Conservation (phyloP, 2,113 vertebrate species). For the Tyrannus savana region DNA sequence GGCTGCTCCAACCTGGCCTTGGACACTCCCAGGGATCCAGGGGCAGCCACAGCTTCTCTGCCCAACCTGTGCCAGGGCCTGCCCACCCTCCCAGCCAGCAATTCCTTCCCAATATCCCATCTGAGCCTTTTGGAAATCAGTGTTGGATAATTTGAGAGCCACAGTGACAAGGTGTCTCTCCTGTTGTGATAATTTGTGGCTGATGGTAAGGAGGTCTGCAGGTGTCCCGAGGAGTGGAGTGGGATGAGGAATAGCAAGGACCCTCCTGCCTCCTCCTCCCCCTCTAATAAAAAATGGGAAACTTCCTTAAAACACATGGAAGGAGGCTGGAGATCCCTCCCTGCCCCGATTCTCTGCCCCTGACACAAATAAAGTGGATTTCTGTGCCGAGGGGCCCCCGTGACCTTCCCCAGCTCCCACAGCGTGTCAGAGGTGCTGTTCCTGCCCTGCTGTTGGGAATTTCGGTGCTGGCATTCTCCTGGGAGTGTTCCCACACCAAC, state of each 20-base stretch:
- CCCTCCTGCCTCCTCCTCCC: background rate
- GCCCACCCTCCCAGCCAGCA: background rate
- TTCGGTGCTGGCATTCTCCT: accelerated
- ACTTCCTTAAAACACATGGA: background rate
- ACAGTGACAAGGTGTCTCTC: accelerated
- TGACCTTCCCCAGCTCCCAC: accelerated
- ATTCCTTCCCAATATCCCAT: background rate
- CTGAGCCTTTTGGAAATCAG: accelerated
- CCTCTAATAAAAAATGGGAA: background rate
- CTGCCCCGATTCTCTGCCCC: background rate
- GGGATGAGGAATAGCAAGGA: background rate
- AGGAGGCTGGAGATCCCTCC: background rate
- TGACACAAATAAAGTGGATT: background rate
- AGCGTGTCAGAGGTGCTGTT: background rate
- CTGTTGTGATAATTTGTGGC: background rate
- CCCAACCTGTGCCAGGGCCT: background rate
- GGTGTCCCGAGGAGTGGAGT: background rate
- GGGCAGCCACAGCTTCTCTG: background rate
- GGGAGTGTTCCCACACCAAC: background rate
- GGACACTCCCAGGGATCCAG: background rate
- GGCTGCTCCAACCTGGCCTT: background rate
- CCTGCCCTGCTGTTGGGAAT: accelerated
- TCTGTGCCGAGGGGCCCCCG: too few species aligned
- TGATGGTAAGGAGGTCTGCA: background rate
- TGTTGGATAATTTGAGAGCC: background rate